Evolutionary conservation across 2,888 invertebrate genomes (phyloP), one percentile per base, ranked within the genome.

Genomic region (Scaptomyza caliginosa): DNA sequence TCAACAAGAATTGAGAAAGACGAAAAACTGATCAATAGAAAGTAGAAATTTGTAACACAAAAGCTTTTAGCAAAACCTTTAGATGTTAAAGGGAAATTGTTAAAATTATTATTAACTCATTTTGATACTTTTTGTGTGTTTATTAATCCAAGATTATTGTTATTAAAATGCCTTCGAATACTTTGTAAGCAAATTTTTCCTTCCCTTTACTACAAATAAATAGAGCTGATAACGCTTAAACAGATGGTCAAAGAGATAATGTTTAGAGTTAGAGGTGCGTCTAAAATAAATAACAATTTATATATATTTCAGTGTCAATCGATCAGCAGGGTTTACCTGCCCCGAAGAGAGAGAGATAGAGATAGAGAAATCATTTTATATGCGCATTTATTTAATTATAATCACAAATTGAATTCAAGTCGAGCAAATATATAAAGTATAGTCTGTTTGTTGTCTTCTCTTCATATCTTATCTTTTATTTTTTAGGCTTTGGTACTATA

Each of bases 391-490:
- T 69, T 68, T 42, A 55, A 69, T 64, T 68, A 34, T 30, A 52
- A 63, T 69, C 49, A 16, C 16, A 40, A 54, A 48, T 56, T 36
- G 11, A 36, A 30, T 26, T 49, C 32, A 7, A 39, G n/a, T 57
- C 34, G n/a, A 13, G 13, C 32, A 43, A 26, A 38, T 21, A 21
- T 3, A 10, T n/a, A 21, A 21, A 4, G 3, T 6, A 17, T 30
- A 26, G 34, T 46, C 23, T 42, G 19, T 50, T 43, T 16, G 8
- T 26, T 36, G 56, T 56, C 48, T 52, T 11, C 10, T 5, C 4
- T 30, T 30, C 60, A 11, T 71, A 72, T 72, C 71, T 72, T 72
- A 72, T 72, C 71, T 38, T 21, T 5, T 11, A n/a, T 32, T 23
- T 28, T 17, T 26, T 10, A 24, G 24, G 38, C 17, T 16, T 4